A percentile compares a stretch with the other conserved stretches of the same genome.
These are phyloP conservation scores for Suillia variegata DNA, from an alignment of 2,888 invertebrate genomes.

Conservation along the genomic window DNA sequence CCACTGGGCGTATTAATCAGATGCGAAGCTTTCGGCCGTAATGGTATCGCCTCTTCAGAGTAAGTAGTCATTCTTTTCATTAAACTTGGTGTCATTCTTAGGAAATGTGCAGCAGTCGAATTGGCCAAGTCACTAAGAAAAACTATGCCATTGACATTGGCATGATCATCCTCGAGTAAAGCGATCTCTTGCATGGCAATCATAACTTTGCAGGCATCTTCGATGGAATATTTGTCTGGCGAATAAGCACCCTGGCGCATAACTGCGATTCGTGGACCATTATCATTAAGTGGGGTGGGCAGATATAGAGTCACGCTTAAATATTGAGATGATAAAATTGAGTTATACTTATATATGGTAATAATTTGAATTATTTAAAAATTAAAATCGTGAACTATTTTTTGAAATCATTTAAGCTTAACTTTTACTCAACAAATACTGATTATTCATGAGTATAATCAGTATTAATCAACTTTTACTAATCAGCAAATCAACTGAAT, in stretches of 20 bases:
- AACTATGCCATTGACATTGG: constrained; percentile 63
- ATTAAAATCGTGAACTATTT: neutral
- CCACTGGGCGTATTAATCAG: constrained; percentile 67
- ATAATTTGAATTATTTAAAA: neutral
- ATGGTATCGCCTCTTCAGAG: constrained; percentile 67
- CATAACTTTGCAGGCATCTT: constrained; percentile 63
- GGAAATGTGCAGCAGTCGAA: constrained; percentile 64
- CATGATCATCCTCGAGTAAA: constrained; percentile 68
- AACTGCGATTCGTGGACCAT: constrained; percentile 63
- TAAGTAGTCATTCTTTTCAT: constrained; percentile 66
- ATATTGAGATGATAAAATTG: neutral
- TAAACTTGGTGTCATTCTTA: constrained; percentile 66
- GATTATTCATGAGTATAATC: no score
- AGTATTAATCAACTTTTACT: no score
- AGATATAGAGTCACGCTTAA: constrained; percentile 22
- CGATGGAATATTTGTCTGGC: constrained; percentile 60
- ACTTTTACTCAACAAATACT: no score
- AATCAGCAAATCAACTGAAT: no score
- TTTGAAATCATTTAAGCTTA: no score
- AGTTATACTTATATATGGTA: no score
- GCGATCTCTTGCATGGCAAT: constrained; percentile 65
- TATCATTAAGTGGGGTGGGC: constrained; percentile 53
- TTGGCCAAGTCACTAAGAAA: constrained; percentile 66
- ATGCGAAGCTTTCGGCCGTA: constrained; percentile 66
- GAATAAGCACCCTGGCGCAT: constrained; percentile 63